Base-by-base conservation (phyloP, 2,888 invertebrate species). In the Callyntrura sp. region DNA sequence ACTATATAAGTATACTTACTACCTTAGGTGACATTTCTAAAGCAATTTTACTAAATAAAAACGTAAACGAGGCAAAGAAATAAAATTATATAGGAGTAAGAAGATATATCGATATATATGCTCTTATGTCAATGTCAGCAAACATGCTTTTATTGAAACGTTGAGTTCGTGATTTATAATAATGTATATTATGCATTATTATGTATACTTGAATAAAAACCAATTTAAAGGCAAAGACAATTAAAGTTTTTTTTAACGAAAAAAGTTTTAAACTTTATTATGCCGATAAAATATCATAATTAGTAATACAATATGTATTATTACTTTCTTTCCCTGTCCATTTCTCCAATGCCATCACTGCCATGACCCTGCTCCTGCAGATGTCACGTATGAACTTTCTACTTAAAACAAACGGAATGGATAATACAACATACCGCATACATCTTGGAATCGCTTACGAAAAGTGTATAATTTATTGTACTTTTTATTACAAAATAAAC, bases 1-100 rank as follows among this genome's bases (percentile, higher is more conserved):
- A 82, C 57, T 57, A 60, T 45, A 45, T 55, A 60, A 48, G 57
- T 6, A 14, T 57, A 57, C 35, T n/a, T 83, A 25, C 84, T 12
- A 8, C 68, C 11, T 43, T 85, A 85, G 85, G 73, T 2, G 60
- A 85, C 70, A 78, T 85, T 85, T 60, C 48, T 78, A 78, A 85
- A 78, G 78, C 76, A 76, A 78, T 85, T 85, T 78, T 78, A 85
- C 65, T 78, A 85, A 85, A 35, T 35, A 78, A 48, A 62, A 60
- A 85, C 12, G 43, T 28, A 28, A 51, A 23, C n/a, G 45, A 43
- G n/a, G 17, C 68, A 84, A 14, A 48, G 17, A 23, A 45, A 84
- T 83, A 83, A 35, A 85, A 85, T 55, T 62, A 62, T 62, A 35
- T 17, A 68, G 20, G 51, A 48, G 3, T 8, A 25, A 55, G n/a